phyloP scores from a whole-genome alignment of 2,113 vertebrate genomes.

The Coptodon bakossiorum region DNA sequence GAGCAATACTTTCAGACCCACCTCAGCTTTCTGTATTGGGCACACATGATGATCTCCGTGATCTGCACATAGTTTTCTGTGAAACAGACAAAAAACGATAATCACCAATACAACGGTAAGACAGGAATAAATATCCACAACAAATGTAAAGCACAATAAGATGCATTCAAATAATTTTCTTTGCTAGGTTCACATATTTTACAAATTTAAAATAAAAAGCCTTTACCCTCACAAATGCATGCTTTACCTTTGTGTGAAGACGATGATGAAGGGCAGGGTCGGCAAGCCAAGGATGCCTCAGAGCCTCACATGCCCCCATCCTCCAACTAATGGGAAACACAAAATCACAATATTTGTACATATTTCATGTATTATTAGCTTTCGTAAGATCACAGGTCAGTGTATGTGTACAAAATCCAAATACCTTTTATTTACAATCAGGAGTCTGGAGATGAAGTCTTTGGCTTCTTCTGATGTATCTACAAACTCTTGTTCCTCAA shows the following conservation, averaged over 20 bases:
- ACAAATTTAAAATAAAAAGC: not conserved
- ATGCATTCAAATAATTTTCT: not conserved
- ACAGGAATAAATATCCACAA: not conserved
- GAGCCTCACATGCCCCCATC: constrained; percentile 87
- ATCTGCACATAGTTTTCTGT: constrained; percentile 76
- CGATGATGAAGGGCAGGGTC: constrained; percentile 79
- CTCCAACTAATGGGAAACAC: constrained; percentile 81
- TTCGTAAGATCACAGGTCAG: not conserved
- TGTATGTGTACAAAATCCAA: not conserved
- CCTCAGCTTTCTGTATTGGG: constrained; percentile 61
- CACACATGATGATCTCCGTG: constrained; percentile 69
- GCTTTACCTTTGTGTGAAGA: constrained; percentile 77
- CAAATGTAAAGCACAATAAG: not conserved
- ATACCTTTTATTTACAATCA: constrained; percentile 90
- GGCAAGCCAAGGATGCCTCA: constrained; percentile 91
- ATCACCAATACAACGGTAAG: not conserved
- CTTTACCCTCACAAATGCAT: not conserved
- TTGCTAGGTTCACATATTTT: not conserved
- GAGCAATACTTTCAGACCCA: not conserved
- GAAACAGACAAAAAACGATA: not conserved
- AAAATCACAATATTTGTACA: not conserved
- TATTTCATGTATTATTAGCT: not conserved
- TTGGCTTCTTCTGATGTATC: constrained; percentile 84
- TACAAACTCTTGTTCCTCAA: constrained; percentile 87
- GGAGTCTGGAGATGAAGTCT: constrained; percentile 91